Conservation (phyloP, 2,797 vertebrate genomes). For the Dipus sagitta region DNA sequence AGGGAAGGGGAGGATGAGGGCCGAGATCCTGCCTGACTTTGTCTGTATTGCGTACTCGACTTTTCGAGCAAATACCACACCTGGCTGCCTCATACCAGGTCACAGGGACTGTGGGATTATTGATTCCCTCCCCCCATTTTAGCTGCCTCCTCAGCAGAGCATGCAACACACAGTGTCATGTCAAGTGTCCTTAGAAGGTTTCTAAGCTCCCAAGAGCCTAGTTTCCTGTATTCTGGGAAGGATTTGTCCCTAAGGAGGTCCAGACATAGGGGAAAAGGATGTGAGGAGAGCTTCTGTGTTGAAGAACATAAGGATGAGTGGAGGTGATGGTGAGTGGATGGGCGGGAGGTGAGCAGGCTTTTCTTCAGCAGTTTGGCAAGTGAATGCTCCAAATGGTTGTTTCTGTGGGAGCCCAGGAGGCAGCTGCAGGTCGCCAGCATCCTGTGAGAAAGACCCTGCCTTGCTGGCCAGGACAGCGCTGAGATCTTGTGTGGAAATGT, state of each 20-base stretch:
- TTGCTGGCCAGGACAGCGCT: neutral
- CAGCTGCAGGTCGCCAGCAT: neutral
- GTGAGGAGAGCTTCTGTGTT: neutral
- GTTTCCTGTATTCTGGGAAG: neutral
- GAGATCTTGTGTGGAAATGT: neutral
- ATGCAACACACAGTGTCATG: too few relatives aligned
- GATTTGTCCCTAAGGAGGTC: neutral
- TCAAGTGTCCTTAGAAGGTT: neutral
- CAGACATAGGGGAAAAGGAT: neutral
- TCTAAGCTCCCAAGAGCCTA: neutral
- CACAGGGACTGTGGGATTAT: neutral
- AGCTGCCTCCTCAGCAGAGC: neutral
- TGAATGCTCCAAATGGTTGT: constrained; percentile 41
- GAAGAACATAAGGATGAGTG: neutral
- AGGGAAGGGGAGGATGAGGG: neutral
- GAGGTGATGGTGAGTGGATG: constrained; percentile 55
- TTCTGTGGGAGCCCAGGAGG: constrained; percentile 9
- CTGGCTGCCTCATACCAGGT: neutral
- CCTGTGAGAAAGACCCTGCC: constrained; percentile 52
- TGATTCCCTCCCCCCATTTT: neutral
- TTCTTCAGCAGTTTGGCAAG: constrained; percentile 70
- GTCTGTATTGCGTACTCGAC: neutral
- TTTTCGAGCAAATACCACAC: neutral
- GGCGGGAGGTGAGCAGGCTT: constrained; percentile 51
- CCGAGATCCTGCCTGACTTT: too few relatives aligned